Base-by-base conservation (phyloP, 2,888 invertebrate species). In the Lacanobia oleracea region DNA sequence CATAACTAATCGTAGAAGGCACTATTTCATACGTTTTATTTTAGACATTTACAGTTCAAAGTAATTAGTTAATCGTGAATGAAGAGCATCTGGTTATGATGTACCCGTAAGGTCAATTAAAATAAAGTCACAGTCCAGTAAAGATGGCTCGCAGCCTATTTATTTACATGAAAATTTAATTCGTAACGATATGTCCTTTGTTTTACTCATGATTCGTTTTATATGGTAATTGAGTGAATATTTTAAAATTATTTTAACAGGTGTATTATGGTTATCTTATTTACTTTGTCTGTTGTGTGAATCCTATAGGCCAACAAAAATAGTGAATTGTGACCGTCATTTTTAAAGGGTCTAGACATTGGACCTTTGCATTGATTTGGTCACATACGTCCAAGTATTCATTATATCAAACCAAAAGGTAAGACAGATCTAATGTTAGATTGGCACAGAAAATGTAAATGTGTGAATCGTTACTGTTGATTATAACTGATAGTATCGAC, bases 91-190 rank as follows among this genome's bases (percentile, higher is more conserved):
- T 69, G 69, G 27, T 45, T 51, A 27, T 74, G 71, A 50, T 43
- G n/a, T n/a, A 18, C 1, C 40, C 14, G 27, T 54, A 9, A 60
- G 40, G 12, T 33, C 43, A 63, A 59, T 72, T 64, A 72, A 79
- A 74, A 62, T 62, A 45, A 37, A 67, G 67, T 75, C 14, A 51
- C 59, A 50, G 53, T 40, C 33, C 63, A 80, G 53, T 50, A 54
- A 77, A 51, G 37, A 75, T 65, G 79, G 73, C 48, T 65, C 65
- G 54, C 27, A 51, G 53, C 21, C 62, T 62, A 63, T 75, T 62
- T 80, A 80, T 77, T 79, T 54, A 77, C 50, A 45, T 75, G 77
- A 14, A 79, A 77, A 75, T 75, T 74, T 67, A 63, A 75, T 80
- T 75, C 50, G 18, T 27, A n/a, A 40, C 67, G 14, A 54, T 51